These are phyloP conservation scores for Addax nasomaculatus DNA, from an alignment of 2,113 vertebrate genomes.

Conservation along the genomic window DNA sequence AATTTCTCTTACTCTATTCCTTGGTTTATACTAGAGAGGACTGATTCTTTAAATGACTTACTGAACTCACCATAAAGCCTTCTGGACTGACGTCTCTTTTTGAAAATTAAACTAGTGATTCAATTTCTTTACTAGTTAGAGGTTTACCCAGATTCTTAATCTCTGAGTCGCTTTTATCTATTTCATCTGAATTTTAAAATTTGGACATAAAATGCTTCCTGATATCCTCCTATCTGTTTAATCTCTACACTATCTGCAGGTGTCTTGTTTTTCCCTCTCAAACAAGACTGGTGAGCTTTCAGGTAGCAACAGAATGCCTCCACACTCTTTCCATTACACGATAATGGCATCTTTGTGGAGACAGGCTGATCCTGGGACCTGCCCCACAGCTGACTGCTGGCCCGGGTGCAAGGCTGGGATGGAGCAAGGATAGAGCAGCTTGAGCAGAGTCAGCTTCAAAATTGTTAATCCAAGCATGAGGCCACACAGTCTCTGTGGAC, in stretches of 20 bases:
- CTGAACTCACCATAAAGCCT: not conserved
- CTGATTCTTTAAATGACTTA: not conserved
- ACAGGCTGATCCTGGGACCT: not conserved
- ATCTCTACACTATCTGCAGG: not conserved
- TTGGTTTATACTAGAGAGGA: not conserved
- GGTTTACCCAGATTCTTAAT: not conserved
- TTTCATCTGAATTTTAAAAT: not conserved
- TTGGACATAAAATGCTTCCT: not conserved
- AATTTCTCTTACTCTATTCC: not conserved
- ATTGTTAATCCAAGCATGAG: not conserved
- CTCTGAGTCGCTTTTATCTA: not conserved
- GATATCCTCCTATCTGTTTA: not conserved
- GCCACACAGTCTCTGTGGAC: not conserved
- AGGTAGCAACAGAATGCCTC: not conserved
- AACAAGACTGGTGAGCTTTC: not conserved
- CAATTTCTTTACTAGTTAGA: not conserved
- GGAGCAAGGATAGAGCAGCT: not conserved
- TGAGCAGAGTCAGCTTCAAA: not conserved
- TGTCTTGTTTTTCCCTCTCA: not conserved
- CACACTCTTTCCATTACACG: not conserved
- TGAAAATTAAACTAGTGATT: not conserved
- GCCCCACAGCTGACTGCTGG: not conserved
- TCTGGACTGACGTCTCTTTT: not conserved
- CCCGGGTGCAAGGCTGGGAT: fast-evolving
- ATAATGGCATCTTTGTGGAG: not conserved